Evolutionary conservation across 1,140 invertebrate genomes (phyloP).

Genomic region (Hyles euphorbiae): DNA sequence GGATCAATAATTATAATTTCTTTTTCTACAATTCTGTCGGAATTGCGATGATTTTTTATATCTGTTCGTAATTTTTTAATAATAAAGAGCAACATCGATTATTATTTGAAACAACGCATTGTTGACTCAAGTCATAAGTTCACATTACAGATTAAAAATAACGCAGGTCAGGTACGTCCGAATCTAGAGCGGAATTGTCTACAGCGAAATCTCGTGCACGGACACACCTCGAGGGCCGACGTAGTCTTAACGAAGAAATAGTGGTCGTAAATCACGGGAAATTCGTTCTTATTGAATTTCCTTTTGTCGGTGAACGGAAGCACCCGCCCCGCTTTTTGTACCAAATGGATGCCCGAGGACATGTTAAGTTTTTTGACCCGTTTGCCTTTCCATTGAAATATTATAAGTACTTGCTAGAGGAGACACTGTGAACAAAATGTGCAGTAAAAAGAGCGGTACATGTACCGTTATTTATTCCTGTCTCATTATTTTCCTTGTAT

Average conservation of each 20-base stretch:
- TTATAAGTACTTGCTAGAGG: neutral
- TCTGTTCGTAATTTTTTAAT: too few relatives aligned
- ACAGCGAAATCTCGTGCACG: constrained; percentile 45
- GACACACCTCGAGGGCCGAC: constrained; percentile 48
- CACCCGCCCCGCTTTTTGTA: constrained; percentile 51
- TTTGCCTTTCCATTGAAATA: constrained; percentile 1
- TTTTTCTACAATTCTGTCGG: too few relatives aligned
- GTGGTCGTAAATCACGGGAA: constrained; percentile 70
- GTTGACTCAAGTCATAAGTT: too few relatives aligned
- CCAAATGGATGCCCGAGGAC: constrained; percentile 42
- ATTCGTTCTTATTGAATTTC: constrained; percentile 71
- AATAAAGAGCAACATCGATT: too few relatives aligned
- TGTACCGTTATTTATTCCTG: too few relatives aligned
- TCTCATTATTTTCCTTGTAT: neutral
- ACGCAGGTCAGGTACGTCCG: neutral
- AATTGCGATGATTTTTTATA: too few relatives aligned
- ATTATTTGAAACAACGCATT: too few relatives aligned
- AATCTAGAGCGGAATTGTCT: constrained; percentile 24
- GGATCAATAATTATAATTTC: too few relatives aligned
- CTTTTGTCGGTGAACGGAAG: constrained; percentile 55
- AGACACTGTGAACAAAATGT: too few relatives aligned
- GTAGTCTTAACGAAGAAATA: constrained; percentile 68
- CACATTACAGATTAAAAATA: constrained; percentile 8
- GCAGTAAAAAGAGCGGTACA: too few relatives aligned
- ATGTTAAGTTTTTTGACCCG: constrained; percentile 36